phyloP scores from a whole-genome alignment of 2,888 invertebrate genomes.

The Zhuqinia jingwanae region DNA sequence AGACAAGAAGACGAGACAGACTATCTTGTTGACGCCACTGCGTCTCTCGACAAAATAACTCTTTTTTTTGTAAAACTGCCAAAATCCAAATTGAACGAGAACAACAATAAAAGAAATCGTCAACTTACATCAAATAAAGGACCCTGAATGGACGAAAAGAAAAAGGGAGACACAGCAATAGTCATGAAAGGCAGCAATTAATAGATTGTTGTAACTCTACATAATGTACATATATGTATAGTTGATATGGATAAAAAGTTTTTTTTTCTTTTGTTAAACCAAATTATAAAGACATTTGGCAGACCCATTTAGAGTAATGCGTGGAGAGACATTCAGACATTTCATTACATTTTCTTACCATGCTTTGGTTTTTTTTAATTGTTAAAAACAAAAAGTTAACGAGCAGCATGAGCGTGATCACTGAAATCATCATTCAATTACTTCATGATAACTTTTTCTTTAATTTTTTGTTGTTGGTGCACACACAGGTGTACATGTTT shows the following conservation, averaged over 20 bases:
- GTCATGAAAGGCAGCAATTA: not conserved
- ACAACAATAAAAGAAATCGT: too few relatives aligned
- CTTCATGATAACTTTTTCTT: not conserved
- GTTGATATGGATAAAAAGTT: too few relatives aligned
- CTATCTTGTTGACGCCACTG: slow-evolving; percentile 46
- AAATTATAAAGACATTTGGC: too few relatives aligned
- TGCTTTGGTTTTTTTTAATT: not conserved
- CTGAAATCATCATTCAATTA: too few relatives aligned
- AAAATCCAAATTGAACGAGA: slow-evolving; percentile 30
- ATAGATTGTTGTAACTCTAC: not conserved
- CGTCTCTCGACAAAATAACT: slow-evolving; percentile 49
- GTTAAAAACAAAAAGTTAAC: slow-evolving; percentile 24
- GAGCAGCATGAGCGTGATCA: not conserved
- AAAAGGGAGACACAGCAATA: slow-evolving; percentile 29
- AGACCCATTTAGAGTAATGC: too few relatives aligned
- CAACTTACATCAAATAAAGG: slow-evolving; percentile 30
- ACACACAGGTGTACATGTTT: too few relatives aligned
- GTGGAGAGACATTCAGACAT: too few relatives aligned
- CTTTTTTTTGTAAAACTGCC: slow-evolving; percentile 37
- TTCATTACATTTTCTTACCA: too few relatives aligned
- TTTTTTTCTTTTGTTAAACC: too few relatives aligned
- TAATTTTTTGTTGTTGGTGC: not conserved
- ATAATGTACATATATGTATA: not conserved
- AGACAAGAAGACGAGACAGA: not conserved
- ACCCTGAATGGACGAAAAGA: slow-evolving; percentile 11